phyloP scores from a whole-genome alignment of 2,797 vertebrate genomes.

The Anisognathus igniventris region DNA sequence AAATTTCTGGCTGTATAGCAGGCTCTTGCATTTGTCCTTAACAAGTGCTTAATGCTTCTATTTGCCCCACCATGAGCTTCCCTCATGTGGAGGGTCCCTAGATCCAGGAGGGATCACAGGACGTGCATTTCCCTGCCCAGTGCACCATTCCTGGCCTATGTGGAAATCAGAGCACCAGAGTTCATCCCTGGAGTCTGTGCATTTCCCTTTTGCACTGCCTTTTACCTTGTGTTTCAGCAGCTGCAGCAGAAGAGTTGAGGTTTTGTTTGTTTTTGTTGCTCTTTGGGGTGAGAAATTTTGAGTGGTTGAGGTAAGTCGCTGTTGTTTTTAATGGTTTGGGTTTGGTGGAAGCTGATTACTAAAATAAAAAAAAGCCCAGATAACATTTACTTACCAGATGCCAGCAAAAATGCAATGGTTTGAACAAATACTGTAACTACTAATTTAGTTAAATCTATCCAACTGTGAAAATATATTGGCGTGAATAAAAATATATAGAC shows the following conservation, averaged over 20 bases:
- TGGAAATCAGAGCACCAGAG: not conserved
- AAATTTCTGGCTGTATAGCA: not conserved
- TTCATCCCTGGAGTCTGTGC: not conserved
- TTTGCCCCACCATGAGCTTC: not conserved
- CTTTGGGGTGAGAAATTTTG: not conserved
- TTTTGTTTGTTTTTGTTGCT: not conserved
- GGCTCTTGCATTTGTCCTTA: not conserved
- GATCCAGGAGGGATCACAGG: not conserved
- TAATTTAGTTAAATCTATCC: slow-evolving; percentile 60
- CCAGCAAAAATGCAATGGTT: slow-evolving; percentile 30
- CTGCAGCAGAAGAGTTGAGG: not conserved
- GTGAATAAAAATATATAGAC: slow-evolving; percentile 53
- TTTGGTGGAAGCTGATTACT: not conserved
- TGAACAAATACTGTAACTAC: slow-evolving; percentile 57
- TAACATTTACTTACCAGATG: slow-evolving; percentile 40
- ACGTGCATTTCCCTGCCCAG: not conserved
- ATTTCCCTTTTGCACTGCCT: fast-evolving
- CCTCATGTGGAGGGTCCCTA: not conserved
- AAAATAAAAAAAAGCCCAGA: not conserved
- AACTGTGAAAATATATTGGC: slow-evolving; percentile 61
- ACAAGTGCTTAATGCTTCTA: not conserved
- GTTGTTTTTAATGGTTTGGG: not conserved
- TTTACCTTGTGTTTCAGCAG: not conserved
- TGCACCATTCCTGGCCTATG: fast-evolving
- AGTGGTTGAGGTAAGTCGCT: not conserved